These are phyloP conservation scores for Nomada goodeniana DNA, from an alignment of 2,888 invertebrate species.

Conservation along the genomic window DNA sequence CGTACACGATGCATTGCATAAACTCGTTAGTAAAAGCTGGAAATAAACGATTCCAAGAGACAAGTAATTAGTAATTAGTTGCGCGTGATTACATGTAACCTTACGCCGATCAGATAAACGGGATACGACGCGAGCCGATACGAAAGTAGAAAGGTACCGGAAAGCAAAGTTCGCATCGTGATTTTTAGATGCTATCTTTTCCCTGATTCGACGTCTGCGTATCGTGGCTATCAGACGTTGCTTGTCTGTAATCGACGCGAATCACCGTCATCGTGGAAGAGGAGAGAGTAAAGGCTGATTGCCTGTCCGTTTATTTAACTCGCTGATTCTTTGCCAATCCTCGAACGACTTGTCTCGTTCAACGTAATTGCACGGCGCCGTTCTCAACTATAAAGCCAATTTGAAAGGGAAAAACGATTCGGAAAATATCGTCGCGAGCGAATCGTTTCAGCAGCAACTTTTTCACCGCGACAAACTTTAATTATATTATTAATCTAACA, in stretches of 20 bases:
- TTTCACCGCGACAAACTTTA: background rate
- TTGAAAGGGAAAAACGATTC: background rate
- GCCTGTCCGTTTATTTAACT: conserved; percentile 32
- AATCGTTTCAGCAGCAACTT: background rate
- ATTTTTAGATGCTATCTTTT: conserved; percentile 14
- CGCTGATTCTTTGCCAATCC: conserved; percentile 20
- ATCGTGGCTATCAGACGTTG: conserved; percentile 29
- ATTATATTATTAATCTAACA: too few species aligned
- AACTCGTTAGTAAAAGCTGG: background rate
- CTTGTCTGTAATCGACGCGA: conserved; percentile 32
- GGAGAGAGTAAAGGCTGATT: conserved; percentile 36
- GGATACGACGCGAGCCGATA: conserved; percentile 17
- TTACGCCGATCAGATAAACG: conserved; percentile 22
- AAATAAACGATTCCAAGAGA: background rate
- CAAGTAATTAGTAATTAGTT: conserved; percentile 44
- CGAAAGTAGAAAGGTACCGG: conserved; percentile 15
- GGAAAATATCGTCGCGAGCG: background rate
- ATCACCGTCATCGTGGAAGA: conserved; percentile 11
- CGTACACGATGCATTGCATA: background rate
- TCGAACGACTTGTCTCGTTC: conserved; percentile 23
- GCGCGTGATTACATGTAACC: conserved; percentile 31
- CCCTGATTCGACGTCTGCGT: conserved; percentile 19
- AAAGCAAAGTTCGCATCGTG: conserved; percentile 37
- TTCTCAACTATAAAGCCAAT: background rate
- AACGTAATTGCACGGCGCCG: conserved; percentile 21